Percentiles rank a stretch among this genome's conserved stretches.
Evolutionary conservation across 2,888 invertebrate genomes (phyloP).

Genomic region (Brachylomia viminalis): DNA sequence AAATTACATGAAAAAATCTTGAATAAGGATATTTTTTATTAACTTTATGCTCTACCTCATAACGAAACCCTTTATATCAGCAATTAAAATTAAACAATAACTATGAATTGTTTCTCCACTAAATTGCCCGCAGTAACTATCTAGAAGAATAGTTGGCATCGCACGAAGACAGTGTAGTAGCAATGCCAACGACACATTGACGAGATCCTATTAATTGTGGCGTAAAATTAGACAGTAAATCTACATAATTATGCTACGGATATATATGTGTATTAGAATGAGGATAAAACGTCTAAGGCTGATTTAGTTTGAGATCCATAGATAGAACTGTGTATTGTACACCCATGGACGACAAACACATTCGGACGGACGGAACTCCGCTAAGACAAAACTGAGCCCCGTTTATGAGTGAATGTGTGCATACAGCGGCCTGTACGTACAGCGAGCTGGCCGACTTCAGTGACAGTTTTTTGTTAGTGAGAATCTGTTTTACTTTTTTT

Average conservation of each 20-base stretch:
- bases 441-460: no score
- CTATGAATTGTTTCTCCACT: not conserved
- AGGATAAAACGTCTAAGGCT: not conserved
- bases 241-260: not conserved
- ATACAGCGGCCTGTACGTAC: no score
- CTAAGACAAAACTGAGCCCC: no score
- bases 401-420: no score
- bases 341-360: no score
- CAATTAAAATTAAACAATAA: not conserved
- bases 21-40: not conserved
- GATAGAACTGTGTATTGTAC: not conserved
- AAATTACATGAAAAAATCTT: not conserved
- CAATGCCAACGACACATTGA: slow-evolving; percentile 1
- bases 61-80: not conserved
- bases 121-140: slow-evolving; percentile 19
- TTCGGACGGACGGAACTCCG: no score
- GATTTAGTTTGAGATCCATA: not conserved
- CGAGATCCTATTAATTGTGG: slow-evolving; percentile 8
- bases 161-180: not conserved
- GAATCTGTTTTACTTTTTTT: no score
- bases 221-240: slow-evolving; percentile 24
- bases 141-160: slow-evolving; percentile 21
- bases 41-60: not conserved
- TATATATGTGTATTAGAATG: not conserved
- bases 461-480: no score